Percentiles rank a stretch among this genome's conserved stretches.
Evolutionary conservation across 2,797 vertebrate species (phyloP).

Genomic region (Coranthus polyacanthus): DNA sequence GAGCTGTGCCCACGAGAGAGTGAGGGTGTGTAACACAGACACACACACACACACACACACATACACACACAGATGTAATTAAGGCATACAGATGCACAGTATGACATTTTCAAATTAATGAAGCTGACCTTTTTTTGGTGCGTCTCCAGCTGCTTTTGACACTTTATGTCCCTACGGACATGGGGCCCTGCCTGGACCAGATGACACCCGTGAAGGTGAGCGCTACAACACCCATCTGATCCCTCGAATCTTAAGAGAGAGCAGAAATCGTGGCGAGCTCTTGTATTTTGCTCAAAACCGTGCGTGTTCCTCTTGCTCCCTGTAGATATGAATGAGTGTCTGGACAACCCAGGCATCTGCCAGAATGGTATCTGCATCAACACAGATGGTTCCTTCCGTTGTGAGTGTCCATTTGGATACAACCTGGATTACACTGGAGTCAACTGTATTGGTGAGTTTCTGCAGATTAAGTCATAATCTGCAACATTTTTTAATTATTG

Average conservation of each 20-base stretch:
- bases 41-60: slow-evolving; percentile 7
- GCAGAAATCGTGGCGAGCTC: background rate
- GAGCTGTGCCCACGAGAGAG: slow-evolving; percentile 91
- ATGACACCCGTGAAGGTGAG: slow-evolving; percentile 91
- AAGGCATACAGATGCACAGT: background rate
- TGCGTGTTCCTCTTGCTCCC: background rate
- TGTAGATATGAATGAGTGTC: slow-evolving; percentile 94
- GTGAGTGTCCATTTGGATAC: slow-evolving; percentile 95
- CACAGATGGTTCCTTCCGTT: slow-evolving; percentile 95
- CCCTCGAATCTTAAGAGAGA: background rate
- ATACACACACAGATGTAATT: slow-evolving; percentile 9
- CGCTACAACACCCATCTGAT: background rate
- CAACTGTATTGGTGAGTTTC: slow-evolving; percentile 90
- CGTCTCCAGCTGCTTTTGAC: slow-evolving; percentile 80
- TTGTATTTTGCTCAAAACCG: background rate
- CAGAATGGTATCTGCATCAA: slow-evolving; percentile 93
- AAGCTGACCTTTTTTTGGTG: slow-evolving; percentile 18
- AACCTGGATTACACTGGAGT: slow-evolving; percentile 93
- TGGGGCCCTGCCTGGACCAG: slow-evolving; percentile 87
- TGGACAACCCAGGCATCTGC: slow-evolving; percentile 92
- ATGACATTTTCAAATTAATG: slow-evolving; percentile 22
- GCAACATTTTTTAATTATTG: background rate
- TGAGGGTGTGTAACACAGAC: slow-evolving; percentile 82
- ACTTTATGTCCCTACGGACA: slow-evolving; percentile 93
- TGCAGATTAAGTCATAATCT: background rate